These are phyloP conservation scores for Hirudinaria manillensis DNA, from an alignment of 2,888 invertebrate genomes.

Conservation along the genomic window DNA sequence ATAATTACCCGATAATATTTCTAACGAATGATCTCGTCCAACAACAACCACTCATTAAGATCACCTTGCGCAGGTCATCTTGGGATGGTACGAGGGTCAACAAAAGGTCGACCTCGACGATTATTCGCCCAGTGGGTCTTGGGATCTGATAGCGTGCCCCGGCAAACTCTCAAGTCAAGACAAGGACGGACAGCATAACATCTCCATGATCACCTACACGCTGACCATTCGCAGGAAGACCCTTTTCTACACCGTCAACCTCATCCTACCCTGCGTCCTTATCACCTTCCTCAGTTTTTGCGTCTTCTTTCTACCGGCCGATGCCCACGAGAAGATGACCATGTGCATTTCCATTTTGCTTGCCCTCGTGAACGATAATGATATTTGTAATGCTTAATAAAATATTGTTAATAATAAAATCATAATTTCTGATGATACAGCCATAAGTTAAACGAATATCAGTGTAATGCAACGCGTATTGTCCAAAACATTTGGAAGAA, in stretches of 20 bases:
- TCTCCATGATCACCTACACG: conserved; percentile 76
- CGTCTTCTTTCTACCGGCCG: conserved; percentile 95
- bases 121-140: conserved; percentile 53
- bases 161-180: conserved; percentile 44
- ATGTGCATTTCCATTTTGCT: conserved; percentile 93
- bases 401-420: no score
- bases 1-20: no score
- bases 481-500: no score
- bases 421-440: no score
- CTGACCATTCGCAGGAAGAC: conserved; percentile 79
- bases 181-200: conserved; percentile 42
- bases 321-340: conserved; percentile 64
- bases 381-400: no score
- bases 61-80: conserved; percentile 24
- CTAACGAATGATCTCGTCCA: no score
- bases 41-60: not conserved
- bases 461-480: no score
- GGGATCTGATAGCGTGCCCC: conserved; percentile 53
- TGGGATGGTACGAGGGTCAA: conserved; percentile 38
- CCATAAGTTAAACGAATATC: no score
- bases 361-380: conserved; percentile 69
- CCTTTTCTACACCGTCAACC: conserved; percentile 96
- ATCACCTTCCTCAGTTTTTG: conserved; percentile 64
- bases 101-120: conserved; percentile 49
- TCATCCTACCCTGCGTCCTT: conserved; percentile 94